Base-by-base conservation (phyloP, 2,797 vertebrate genomes). In the Sebastes taczanowskii region DNA sequence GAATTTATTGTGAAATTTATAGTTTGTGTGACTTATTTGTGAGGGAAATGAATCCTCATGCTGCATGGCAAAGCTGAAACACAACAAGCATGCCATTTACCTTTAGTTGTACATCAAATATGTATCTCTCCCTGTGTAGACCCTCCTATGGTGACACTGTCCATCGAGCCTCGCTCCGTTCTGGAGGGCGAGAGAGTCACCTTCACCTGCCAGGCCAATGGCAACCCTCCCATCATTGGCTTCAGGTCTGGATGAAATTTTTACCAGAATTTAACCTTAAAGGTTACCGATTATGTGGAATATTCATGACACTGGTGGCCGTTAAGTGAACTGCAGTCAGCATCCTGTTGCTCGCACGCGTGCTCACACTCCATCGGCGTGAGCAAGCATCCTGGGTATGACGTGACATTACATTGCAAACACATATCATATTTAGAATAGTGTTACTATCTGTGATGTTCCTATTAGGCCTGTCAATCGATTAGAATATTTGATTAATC, bases 181-280 rank as follows among this genome's bases (percentile, higher is more conserved):
- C 96, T 97, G 86, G 98, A 99, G 87, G 98, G 97, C 0, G 98
- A 99, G 85, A 86, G 97, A 22, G 98, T 99, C 1, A 92, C 96
- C 23, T 99, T 99, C 88, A 99, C 97, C 56, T 99, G 98, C 81
- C 95, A 97, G 91, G 97, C 98, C 75, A 97, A 95, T 0, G 98
- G 97, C 89, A 99, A 99, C 94, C 98, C 98, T 0, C 97, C 97
- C 71, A 99, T 99, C 93, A 96, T 96, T 92, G 97, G 97, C 75
- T 98, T 95, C 96, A 97, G 97, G 98, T 99, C 58, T 88, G 95
- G 2, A 55, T 35, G 1, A 38, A 5, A 5, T 35, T 14, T 14
- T 53, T 18, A 22, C 49, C 10, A 11, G 6, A 63, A 60, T n/a
- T 20, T 23, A 14, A 30, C 22, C 11, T 56, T 23, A 13, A 29